These are phyloP conservation scores for Erethizon dorsatum DNA, from an alignment of 2,797 vertebrate species.

Conservation along the genomic window DNA sequence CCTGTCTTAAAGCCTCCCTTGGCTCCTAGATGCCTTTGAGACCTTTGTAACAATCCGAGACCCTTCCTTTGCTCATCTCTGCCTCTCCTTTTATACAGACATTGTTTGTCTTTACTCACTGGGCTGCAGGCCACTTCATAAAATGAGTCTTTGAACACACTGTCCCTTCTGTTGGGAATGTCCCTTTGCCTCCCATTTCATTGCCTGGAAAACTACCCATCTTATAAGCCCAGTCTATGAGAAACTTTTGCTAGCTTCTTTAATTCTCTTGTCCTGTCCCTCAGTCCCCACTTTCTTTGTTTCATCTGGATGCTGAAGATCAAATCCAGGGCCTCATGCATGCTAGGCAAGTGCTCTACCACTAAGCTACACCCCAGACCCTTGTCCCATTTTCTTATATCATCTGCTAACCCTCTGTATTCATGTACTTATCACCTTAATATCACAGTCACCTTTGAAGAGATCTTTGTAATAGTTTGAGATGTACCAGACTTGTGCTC, in stretches of 20 bases:
- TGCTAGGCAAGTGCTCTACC: background rate
- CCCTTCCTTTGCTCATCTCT: background rate
- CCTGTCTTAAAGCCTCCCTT: background rate
- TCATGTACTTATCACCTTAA: background rate
- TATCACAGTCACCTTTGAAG: background rate
- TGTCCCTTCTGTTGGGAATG: background rate
- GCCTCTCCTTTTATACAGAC: background rate
- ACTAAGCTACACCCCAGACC: background rate
- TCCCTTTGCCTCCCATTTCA: background rate
- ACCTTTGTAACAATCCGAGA: background rate
- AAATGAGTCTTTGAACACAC: background rate
- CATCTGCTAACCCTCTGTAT: background rate
- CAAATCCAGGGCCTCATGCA: background rate
- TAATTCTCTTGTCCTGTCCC: background rate
- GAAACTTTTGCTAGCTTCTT: background rate
- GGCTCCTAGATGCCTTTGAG: background rate
- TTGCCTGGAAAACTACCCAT: background rate
- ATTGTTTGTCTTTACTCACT: background rate
- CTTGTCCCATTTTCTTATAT: background rate
- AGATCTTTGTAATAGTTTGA: background rate
- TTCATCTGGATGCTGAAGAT: no score
- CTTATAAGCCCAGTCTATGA: background rate
- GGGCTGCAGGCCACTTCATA: background rate
- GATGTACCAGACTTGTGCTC: background rate
- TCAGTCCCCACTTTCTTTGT: background rate